Percentiles rank a stretch among this genome's conserved stretches.
Evolutionary conservation across 2,888 invertebrate species (phyloP).

Genomic region (Luffia ferchaultella): DNA sequence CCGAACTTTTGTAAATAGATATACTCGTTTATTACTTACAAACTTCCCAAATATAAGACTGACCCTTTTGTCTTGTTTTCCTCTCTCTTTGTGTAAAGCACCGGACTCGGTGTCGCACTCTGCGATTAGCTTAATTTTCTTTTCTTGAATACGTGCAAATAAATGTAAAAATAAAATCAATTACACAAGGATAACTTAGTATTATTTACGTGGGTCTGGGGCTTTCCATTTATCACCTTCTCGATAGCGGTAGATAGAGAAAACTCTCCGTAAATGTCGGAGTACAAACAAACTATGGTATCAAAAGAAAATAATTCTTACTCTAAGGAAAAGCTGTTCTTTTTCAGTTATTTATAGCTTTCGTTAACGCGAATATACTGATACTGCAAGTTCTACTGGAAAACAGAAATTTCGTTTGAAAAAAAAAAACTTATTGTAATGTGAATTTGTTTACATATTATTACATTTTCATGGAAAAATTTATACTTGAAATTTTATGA

Average conservation of each 20-base stretch:
- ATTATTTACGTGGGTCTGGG: no score
- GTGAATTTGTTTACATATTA: no score
- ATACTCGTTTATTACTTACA: constrained; percentile 49
- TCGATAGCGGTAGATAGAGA: no score
- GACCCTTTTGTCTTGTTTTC: constrained; percentile 63
- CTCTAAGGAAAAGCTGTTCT: background rate
- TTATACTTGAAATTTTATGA: no score
- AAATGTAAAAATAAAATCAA: constrained; percentile 49
- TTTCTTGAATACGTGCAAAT: constrained; percentile 5
- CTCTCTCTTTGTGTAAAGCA: constrained; percentile 52
- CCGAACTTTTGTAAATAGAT: constrained; percentile 60
- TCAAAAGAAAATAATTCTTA: background rate
- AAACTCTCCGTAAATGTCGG: no score
- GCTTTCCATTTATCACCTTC: no score
- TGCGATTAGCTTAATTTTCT: constrained; percentile 34
- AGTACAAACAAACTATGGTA: background rate
- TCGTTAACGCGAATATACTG: background rate
- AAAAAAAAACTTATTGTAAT: no score
- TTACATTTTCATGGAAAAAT: no score
- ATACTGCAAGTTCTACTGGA: no score
- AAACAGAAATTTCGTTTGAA: no score
- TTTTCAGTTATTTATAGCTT: background rate
- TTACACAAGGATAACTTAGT: constrained; percentile 25
- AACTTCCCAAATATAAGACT: constrained; percentile 66
- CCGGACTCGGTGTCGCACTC: constrained; percentile 38